Percentiles rank a stretch among this genome's conserved stretches.
Conservation (phyloP, 2,888 invertebrate species). For the Cryptocheilus praepositus region DNA sequence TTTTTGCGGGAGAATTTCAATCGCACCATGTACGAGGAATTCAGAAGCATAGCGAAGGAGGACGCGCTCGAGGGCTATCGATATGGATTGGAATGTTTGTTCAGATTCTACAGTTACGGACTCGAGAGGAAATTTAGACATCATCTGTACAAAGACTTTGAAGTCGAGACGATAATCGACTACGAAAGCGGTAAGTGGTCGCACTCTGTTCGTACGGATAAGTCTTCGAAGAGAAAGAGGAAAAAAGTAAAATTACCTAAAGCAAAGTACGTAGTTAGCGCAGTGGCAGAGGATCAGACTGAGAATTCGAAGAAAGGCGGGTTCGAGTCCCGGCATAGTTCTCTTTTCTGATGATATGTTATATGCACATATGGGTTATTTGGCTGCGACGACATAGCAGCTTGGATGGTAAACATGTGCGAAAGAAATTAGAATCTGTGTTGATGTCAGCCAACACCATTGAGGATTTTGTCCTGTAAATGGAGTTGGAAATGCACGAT, state of each 20-base stretch:
- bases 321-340: too few species aligned
- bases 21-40: constrained; percentile 98
- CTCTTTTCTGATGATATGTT: too few species aligned
- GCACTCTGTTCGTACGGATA: too few species aligned
- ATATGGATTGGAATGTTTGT: constrained; percentile 89
- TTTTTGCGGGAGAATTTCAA: constrained; percentile 99
- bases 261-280: too few species aligned
- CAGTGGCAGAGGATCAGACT: too few species aligned
- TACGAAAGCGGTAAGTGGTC: constrained; percentile 89
- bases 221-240: too few species aligned
- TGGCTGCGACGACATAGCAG: constrained; percentile 24
- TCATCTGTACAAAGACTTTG: constrained; percentile 97
- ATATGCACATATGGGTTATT: constrained; percentile 42
- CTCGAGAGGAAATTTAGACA: constrained; percentile 96
- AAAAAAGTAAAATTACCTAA: too few species aligned
- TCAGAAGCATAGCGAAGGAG: constrained; percentile 92
- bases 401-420: constrained; percentile 44
- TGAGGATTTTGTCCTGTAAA: constrained; percentile 32
- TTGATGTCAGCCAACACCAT: constrained; percentile 43
- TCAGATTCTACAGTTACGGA: constrained; percentile 98
- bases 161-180: constrained; percentile 92
- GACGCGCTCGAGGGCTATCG: constrained; percentile 94
- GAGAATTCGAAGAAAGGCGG: too few species aligned
- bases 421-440: constrained; percentile 43
- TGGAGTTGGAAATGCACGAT: constrained; percentile 50